phyloP scores from a whole-genome alignment of 2,888 invertebrate genomes.

The Oasisia sp. region DNA sequence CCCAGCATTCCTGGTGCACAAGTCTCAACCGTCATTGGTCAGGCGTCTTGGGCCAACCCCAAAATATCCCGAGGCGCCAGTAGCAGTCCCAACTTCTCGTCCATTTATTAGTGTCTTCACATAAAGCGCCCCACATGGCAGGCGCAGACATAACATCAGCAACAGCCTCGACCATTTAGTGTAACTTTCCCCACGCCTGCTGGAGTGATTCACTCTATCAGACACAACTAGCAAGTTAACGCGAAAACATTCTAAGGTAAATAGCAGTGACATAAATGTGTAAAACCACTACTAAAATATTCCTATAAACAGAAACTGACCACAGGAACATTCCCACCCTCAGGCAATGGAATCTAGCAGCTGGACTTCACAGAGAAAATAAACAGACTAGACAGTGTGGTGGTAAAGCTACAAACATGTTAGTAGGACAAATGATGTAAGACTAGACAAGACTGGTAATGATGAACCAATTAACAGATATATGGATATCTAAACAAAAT shows the following conservation, averaged over 20 bases:
- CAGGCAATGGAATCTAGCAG: not conserved
- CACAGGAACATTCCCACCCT: not conserved
- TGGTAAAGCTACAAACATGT: not conserved
- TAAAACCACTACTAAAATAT: not conserved
- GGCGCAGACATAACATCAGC: not conserved
- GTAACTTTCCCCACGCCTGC: not conserved
- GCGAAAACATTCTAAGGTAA: not conserved
- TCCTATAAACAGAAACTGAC: not conserved
- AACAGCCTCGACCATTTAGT: not conserved
- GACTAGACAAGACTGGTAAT: not conserved
- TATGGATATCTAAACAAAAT: not conserved
- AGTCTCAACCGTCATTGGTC: not conserved
- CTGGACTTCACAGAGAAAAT: not conserved
- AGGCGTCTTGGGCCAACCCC: not conserved
- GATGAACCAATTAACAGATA: not conserved
- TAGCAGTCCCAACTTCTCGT: not conserved
- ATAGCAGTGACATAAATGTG: not conserved
- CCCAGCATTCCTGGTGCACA: not conserved
- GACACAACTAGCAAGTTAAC: not conserved
- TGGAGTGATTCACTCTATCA: not conserved
- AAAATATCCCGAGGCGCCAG: not conserved
- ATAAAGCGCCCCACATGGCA: too few relatives aligned
- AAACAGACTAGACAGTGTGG: not conserved
- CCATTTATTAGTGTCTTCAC: slow-evolving; percentile 8
- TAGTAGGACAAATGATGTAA: not conserved